phyloP scores from a whole-genome alignment of 35 echinoderm and acorn worm species.

The Lytechinus variegatus region DNA sequence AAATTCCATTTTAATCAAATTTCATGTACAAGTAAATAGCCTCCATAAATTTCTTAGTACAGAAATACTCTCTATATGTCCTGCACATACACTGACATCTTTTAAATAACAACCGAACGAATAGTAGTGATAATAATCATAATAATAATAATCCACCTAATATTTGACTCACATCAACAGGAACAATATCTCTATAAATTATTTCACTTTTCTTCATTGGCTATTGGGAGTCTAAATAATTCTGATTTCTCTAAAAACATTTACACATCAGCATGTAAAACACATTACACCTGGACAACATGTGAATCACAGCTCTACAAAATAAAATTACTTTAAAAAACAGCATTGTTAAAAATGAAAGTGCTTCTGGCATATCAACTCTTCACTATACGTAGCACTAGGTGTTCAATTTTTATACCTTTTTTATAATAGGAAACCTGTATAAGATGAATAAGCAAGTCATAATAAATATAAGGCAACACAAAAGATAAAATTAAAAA shows the following conservation, averaged over 20 bases:
- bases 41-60: slow-evolving; percentile 12
- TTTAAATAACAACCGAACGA: not conserved
- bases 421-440: not conserved
- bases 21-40: not conserved
- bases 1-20: not conserved
- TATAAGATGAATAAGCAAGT: no score
- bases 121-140: no score
- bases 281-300: not conserved
- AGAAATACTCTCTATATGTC: not conserved
- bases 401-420: not conserved
- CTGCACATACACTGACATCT: not conserved
- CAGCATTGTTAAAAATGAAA: not conserved
- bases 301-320: not conserved
- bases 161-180: not conserved
- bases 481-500: not conserved
- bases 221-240: not conserved
- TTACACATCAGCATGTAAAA: not conserved
- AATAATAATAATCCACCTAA: not conserved
- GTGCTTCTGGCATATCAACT: not conserved
- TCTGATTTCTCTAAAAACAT: slow-evolving; percentile 20
- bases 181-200: not conserved
- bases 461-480: not conserved
- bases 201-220: not conserved
- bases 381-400: not conserved
- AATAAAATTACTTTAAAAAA: not conserved